These are phyloP conservation scores for Cliona cf. orientalis DNA, from an alignment of 37 sponge, comb jelly and placozoan species.

Conservation along the genomic window DNA sequence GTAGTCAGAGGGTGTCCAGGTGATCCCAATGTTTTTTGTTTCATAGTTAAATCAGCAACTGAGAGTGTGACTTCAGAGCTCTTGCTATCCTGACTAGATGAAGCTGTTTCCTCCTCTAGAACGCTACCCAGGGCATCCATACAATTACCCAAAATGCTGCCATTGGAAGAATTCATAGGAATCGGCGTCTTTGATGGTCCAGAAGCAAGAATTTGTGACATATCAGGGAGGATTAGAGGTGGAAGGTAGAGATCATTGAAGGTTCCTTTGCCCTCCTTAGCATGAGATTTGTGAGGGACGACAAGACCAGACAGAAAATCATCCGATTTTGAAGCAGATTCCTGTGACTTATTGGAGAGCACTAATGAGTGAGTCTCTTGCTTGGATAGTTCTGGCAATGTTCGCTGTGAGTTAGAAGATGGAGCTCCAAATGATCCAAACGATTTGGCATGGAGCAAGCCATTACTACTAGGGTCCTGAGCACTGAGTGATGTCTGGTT, in stretches of 20 bases:
- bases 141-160: too few species aligned
- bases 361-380: not conserved
- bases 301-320: not conserved
- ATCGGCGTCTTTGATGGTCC: too few species aligned
- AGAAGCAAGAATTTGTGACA: too few species aligned
- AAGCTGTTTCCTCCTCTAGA: not conserved
- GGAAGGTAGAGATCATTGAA: constrained; percentile 61
- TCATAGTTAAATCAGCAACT: too few species aligned
- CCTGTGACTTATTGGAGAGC: not conserved
- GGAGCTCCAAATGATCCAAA: not conserved
- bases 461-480: not conserved
- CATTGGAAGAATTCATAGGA: too few species aligned
- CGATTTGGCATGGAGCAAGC: not conserved
- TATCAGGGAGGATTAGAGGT: constrained; percentile 35
- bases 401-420: not conserved
- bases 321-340: not conserved
- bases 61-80: too few species aligned
- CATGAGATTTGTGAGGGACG: not conserved
- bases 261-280: constrained; percentile 28
- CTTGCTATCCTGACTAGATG: not conserved
- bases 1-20: too few species aligned
- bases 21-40: too few species aligned
- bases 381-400: not conserved
- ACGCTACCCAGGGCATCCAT: not conserved
- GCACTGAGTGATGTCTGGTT: not conserved